A percentile compares a stretch with the other conserved stretches of the same genome.
phyloP scores from a whole-genome alignment of 2,113 vertebrate genomes.

The Siphamia tubifer region DNA sequence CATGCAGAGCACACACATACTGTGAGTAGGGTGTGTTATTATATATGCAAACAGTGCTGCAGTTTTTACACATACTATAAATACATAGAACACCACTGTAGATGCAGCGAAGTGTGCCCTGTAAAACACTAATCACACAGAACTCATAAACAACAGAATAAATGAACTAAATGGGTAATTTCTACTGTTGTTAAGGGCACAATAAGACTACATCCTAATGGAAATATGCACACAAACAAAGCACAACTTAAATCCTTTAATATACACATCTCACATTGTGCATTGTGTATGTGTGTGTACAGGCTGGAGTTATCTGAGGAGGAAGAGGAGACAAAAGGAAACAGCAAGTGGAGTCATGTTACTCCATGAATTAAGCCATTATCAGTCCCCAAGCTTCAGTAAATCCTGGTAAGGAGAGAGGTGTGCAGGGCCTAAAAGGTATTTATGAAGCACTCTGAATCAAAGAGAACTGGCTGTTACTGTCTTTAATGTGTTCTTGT shows the following conservation, averaged over 20 bases:
- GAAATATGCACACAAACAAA: background rate
- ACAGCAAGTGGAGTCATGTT: conserved; percentile 11
- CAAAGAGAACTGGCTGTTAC: conserved; percentile 6
- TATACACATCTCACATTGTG: background rate
- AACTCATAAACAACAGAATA: conserved; percentile 19
- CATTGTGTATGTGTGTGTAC: background rate
- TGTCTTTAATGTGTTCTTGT: conserved; percentile 14
- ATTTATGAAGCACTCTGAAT: conserved; percentile 37
- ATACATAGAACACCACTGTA: conserved; percentile 41
- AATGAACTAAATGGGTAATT: conserved; percentile 6
- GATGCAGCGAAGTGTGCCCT: conserved; percentile 6
- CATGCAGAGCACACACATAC: conserved; percentile 7
- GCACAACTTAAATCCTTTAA: background rate
- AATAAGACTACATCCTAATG: background rate
- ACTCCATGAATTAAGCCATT: conserved; percentile 41
- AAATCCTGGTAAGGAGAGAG: conserved; percentile 36
- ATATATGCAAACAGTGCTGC: conserved; percentile 46
- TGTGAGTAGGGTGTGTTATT: conserved; percentile 37
- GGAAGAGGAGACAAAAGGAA: conserved; percentile 13
- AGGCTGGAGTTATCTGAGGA: conserved; percentile 20
- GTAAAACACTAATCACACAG: conserved; percentile 3
- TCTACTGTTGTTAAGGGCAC: conserved; percentile 5
- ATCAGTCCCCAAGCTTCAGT: conserved; percentile 27
- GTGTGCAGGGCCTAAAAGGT: conserved; percentile 26
- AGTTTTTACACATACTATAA: conserved; percentile 56